These are phyloP conservation scores for Choloepus hoffmanni DNA, from an alignment of 2,113 vertebrate genomes.

Conservation along the genomic window DNA sequence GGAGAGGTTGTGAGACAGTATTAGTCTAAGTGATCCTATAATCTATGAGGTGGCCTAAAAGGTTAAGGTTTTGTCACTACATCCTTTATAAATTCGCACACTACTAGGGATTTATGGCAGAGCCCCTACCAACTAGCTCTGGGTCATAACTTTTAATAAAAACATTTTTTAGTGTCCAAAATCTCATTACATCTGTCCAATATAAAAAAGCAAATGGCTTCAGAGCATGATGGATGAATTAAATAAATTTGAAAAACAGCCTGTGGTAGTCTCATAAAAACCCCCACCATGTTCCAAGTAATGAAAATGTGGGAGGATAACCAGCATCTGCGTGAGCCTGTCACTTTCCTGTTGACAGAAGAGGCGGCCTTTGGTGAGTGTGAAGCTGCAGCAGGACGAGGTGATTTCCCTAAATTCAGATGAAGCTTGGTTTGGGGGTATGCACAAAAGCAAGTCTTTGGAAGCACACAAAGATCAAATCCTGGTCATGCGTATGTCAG, in stretches of 20 bases:
- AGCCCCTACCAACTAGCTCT: conserved; percentile 79
- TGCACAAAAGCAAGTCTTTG: background rate
- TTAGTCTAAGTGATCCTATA: conserved; percentile 53
- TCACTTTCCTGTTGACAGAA: conserved; percentile 63
- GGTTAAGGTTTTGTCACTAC: conserved; percentile 70
- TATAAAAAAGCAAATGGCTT: conserved; percentile 83
- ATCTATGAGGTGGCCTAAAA: conserved; percentile 67
- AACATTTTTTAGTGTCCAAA: conserved; percentile 85
- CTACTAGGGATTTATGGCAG: conserved; percentile 80
- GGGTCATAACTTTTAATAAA: conserved; percentile 86
- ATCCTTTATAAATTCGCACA: conserved; percentile 76
- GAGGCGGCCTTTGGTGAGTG: conserved; percentile 45
- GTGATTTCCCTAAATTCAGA: background rate
- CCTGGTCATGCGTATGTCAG: background rate
- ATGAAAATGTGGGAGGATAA: conserved; percentile 69
- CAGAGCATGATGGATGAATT: conserved; percentile 84
- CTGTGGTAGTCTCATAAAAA: conserved; percentile 78
- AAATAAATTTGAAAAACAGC: conserved; percentile 85
- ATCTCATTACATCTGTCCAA: conserved; percentile 84
- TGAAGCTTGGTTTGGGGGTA: background rate
- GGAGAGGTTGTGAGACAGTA: background rate
- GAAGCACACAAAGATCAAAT: background rate
- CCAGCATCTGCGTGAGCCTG: background rate
- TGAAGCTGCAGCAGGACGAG: background rate
- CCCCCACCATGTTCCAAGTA: conserved; percentile 67